Percentiles rank a stretch among this genome's conserved stretches.
Evolutionary conservation across 2,888 invertebrate genomes (phyloP).

Genomic region (Pasiphila rectangulata): DNA sequence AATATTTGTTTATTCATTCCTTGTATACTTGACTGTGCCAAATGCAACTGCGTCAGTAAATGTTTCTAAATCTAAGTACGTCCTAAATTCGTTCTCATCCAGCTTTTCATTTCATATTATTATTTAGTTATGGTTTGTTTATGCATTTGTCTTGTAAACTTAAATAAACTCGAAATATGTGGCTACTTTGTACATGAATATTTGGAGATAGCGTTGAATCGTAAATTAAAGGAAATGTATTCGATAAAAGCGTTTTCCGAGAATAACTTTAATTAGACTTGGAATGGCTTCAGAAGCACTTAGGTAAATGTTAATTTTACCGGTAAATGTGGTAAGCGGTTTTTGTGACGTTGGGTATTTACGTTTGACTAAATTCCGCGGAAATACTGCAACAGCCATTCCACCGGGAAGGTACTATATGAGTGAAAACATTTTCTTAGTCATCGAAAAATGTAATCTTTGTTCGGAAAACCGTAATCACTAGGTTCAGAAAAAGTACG

Average conservation of each 20-base stretch:
- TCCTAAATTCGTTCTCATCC: too few relatives aligned
- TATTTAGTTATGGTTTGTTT: constrained; percentile 2
- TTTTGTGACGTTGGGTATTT: constrained; percentile 1
- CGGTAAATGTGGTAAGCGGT: too few relatives aligned
- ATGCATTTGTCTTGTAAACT: neutral
- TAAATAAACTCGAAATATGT: neutral
- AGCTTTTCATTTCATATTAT: too few relatives aligned
- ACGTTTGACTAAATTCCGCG: too few relatives aligned
- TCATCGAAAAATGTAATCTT: too few relatives aligned
- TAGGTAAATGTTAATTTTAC: neutral
- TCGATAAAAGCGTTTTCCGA: constrained; percentile 11
- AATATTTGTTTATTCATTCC: too few relatives aligned
- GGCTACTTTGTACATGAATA: constrained; percentile 7
- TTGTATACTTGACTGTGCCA: neutral
- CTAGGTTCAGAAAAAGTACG: too few relatives aligned
- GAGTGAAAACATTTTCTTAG: too few relatives aligned
- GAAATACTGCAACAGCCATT: too few relatives aligned
- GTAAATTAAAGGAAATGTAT: constrained; percentile 6
- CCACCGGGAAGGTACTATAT: too few relatives aligned
- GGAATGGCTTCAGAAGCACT: constrained; percentile 8
- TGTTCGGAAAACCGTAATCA: too few relatives aligned
- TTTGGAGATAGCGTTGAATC: constrained; percentile 3
- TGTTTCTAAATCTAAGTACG: neutral
- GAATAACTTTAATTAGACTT: constrained; percentile 8
- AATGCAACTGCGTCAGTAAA: neutral